Conservation (phyloP, 2,888 invertebrate genomes). For the Abrostola triplasia region DNA sequence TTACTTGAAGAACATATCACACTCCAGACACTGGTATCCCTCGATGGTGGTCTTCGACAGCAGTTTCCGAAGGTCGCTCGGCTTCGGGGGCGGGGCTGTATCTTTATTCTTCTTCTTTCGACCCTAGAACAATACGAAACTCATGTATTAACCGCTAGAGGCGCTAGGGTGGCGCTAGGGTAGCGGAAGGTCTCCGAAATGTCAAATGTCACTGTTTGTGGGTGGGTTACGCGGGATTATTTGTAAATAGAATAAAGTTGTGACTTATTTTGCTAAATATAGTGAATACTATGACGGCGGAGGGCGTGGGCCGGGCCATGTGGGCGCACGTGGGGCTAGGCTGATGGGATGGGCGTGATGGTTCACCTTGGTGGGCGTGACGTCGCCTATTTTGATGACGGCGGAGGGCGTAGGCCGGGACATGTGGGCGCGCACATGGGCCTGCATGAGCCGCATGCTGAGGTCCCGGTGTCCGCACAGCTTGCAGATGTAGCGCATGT, state of each 20-base stretch:
- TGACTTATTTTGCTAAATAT: too few relatives aligned
- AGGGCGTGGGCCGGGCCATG: too few relatives aligned
- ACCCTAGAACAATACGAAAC: conserved; percentile 59
- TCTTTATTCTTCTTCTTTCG: conserved; percentile 62
- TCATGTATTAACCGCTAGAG: too few relatives aligned
- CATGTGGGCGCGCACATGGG: conserved; percentile 67
- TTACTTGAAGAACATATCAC: conserved; percentile 85
- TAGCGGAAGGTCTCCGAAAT: too few relatives aligned
- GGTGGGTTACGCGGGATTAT: too few relatives aligned
- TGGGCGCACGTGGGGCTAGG: too few relatives aligned
- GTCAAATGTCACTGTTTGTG: too few relatives aligned
- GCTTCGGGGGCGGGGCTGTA: conserved; percentile 59
- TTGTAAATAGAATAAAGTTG: too few relatives aligned
- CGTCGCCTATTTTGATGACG: conserved; percentile 69
- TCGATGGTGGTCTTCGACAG: conserved; percentile 83
- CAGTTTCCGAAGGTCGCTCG: conserved; percentile 76
- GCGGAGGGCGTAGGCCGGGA: conserved; percentile 51
- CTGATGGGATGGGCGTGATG: too few relatives aligned
- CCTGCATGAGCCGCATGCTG: conserved; percentile 58
- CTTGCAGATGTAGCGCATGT: conserved; percentile 70
- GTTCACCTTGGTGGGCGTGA: conserved; percentile 48
- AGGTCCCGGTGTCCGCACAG: conserved; percentile 69
- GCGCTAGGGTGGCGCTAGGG: too few relatives aligned
- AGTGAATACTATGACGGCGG: too few relatives aligned
- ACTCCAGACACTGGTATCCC: conserved; percentile 82